Evolutionary conservation across 1,140 invertebrate genomes (phyloP).

Genomic region (Eufriesea mexicana): DNA sequence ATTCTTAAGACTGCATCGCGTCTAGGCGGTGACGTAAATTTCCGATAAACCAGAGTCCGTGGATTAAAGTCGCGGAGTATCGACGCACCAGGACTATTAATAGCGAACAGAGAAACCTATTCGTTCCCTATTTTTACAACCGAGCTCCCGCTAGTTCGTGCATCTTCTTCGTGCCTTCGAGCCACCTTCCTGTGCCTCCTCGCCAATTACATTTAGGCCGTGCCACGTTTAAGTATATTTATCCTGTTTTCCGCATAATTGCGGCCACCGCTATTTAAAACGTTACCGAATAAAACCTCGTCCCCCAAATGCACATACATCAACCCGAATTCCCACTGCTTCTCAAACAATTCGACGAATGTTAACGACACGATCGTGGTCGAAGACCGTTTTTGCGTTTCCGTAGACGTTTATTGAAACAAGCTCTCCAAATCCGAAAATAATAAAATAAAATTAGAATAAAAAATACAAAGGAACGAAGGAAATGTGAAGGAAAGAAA

Average conservation of each 20-base stretch:
- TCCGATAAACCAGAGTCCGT: constrained; percentile 64
- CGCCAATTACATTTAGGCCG: constrained; percentile 59
- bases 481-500: no score
- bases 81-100: constrained; percentile 64
- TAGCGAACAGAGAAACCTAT: constrained; percentile 63
- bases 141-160: constrained; percentile 52
- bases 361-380: no score
- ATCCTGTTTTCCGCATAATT: constrained; percentile 46
- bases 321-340: no score
- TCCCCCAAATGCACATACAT: no score
- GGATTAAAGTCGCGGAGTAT: constrained; percentile 62
- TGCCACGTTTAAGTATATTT: constrained; percentile 42
- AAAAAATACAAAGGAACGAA: no score
- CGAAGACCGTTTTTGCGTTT: no score
- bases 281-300: neutral
- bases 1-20: constrained; percentile 20
- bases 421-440: no score
- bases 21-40: constrained; percentile 58
- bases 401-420: no score
- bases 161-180: constrained; percentile 44
- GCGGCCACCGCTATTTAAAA: constrained; percentile 24
- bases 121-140: constrained; percentile 68
- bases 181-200: constrained; percentile 39
- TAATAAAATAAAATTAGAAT: no score
- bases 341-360: no score